Evolutionary conservation across 2,797 vertebrate species (phyloP).

Genomic region (Galago senegalensis): DNA sequence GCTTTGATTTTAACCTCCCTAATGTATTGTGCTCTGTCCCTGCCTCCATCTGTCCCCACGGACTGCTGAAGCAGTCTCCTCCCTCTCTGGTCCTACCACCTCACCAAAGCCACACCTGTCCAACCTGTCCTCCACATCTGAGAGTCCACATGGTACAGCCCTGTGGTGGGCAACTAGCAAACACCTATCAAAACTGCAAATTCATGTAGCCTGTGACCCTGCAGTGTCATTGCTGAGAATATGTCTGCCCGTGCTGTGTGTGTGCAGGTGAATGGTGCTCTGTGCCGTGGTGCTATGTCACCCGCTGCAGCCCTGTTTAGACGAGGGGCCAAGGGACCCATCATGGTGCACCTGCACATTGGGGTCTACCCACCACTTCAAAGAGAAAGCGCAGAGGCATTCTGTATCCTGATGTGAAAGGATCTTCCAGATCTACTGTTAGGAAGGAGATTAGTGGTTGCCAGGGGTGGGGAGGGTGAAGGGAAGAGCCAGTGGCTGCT

Average conservation of each 20-base stretch:
- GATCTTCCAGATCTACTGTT: not conserved
- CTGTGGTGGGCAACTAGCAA: not conserved
- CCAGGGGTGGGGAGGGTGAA: not conserved
- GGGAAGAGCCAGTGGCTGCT: not conserved
- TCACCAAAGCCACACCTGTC: fast-evolving
- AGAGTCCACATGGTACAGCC: not conserved
- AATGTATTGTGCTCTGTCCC: not conserved
- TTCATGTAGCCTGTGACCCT: not conserved
- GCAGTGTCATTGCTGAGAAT: not conserved
- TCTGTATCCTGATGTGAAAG: no score
- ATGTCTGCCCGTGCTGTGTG: fast-evolving
- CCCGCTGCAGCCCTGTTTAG: not conserved
- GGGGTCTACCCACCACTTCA: not conserved
- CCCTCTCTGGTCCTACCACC: not conserved
- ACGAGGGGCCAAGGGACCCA: not conserved
- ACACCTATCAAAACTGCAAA: not conserved
- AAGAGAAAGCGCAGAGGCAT: not conserved
- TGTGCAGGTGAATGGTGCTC: not conserved
- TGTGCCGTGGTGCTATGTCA: fast-evolving
- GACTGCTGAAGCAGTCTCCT: not conserved
- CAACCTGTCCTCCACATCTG: not conserved
- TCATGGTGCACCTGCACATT: not conserved
- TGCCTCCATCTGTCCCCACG: not conserved
- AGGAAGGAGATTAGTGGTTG: not conserved
- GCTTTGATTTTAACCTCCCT: not conserved